These are phyloP conservation scores for Pseudopipra pipra DNA, from an alignment of 2,113 vertebrate genomes.

Conservation along the genomic window DNA sequence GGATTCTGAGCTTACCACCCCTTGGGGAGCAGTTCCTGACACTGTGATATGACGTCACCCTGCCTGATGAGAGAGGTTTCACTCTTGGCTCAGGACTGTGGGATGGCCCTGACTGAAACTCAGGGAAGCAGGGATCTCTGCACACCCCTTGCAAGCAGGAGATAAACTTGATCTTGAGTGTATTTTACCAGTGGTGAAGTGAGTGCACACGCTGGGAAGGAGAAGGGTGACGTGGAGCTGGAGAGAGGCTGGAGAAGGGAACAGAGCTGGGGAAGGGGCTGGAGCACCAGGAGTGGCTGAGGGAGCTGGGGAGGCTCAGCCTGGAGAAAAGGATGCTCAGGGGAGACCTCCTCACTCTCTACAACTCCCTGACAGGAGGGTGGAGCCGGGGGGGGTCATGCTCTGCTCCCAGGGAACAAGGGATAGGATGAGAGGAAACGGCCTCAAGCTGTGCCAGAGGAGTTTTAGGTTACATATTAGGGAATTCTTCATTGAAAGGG, in stretches of 20 bases:
- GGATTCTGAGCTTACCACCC: not conserved
- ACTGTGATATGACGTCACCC: rapidly evolving
- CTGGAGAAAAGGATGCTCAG: not conserved
- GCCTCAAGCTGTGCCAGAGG: not conserved
- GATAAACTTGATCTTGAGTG: rapidly evolving
- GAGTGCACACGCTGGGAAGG: not conserved
- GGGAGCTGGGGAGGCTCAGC: not conserved
- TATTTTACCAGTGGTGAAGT: not conserved
- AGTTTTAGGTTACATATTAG: not conserved
- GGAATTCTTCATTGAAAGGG: not conserved
- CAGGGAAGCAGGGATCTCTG: not conserved
- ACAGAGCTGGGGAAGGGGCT: not conserved
- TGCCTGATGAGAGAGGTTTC: not conserved
- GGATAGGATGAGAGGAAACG: not conserved
- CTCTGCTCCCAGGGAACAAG: not conserved
- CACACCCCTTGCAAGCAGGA: not conserved
- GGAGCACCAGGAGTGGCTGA: not conserved
- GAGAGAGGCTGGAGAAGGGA: not conserved
- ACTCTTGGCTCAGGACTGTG: not conserved
- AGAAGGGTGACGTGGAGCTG: not conserved
- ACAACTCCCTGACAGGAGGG: not conserved
- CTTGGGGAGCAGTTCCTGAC: not conserved
- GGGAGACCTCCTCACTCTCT: rapidly evolving
- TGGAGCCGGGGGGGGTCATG: not conserved
- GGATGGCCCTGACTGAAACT: not conserved